A percentile compares a stretch with the other conserved stretches of the same genome.
Evolutionary conservation across 2,113 vertebrate species (phyloP).

Genomic region (Trogon melanurus): DNA sequence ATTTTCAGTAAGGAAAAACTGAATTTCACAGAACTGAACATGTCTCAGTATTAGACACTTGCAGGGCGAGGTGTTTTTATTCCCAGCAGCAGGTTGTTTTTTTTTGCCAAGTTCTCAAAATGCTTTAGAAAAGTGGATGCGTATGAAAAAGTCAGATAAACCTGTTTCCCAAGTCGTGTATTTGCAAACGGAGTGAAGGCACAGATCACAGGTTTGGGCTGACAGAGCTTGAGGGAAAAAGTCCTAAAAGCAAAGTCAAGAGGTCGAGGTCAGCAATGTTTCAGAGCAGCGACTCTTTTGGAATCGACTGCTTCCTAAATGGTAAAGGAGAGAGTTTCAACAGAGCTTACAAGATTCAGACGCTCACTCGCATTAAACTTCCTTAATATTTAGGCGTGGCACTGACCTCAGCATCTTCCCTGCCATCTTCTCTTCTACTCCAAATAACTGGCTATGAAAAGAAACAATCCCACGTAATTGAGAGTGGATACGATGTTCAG

Average conservation of each 20-base stretch:
- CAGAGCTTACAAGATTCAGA: background rate
- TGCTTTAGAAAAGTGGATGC: background rate
- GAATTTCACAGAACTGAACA: background rate
- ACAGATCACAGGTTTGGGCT: background rate
- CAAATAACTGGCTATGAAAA: background rate
- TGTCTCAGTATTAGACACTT: background rate
- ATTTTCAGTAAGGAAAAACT: background rate
- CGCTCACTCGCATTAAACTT: background rate
- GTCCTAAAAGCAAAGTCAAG: background rate
- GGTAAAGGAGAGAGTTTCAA: background rate
- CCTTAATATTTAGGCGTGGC: background rate
- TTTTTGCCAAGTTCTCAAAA: background rate
- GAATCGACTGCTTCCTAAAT: background rate
- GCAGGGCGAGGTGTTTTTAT: background rate
- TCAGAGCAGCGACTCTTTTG: background rate
- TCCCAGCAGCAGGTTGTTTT: background rate
- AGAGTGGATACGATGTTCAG: background rate
- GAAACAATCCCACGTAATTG: fast-evolving
- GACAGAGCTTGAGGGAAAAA: background rate
- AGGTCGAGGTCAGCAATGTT: background rate
- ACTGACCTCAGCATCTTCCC: background rate
- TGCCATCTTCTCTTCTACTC: background rate
- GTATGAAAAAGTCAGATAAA: background rate
- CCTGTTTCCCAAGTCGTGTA: background rate
- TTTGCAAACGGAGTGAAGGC: background rate